These are phyloP conservation scores for Aspidapion aeneum DNA, from an alignment of 2,888 invertebrate species.

Conservation along the genomic window DNA sequence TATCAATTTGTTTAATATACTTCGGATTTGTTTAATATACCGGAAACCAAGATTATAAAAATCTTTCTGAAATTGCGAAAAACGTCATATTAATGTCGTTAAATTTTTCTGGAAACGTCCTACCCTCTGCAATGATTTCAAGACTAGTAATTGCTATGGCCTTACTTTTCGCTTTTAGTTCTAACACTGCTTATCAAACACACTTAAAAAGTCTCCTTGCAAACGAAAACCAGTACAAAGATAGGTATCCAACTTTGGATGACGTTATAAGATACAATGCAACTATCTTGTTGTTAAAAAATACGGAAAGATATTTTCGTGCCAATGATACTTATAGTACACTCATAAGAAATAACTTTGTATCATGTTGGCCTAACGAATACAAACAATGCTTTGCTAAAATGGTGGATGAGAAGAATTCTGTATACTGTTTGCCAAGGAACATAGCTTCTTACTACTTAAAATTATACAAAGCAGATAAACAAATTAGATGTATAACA, in stretches of 20 bases:
- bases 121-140: background rate
- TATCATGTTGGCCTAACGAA: background rate
- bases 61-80: background rate
- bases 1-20: background rate
- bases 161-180: background rate
- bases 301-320: background rate
- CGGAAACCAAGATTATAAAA: constrained; percentile 8
- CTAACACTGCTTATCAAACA: background rate
- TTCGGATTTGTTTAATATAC: background rate
- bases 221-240: background rate
- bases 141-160: background rate
- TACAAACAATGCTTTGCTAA: background rate
- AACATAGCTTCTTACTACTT: background rate
- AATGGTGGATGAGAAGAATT: background rate
- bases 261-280: constrained; percentile 6
- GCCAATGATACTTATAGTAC: background rate
- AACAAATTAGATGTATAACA: no score
- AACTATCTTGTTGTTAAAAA: background rate
- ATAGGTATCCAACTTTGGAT: background rate
- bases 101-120: background rate
- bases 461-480: background rate
- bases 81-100: background rate
- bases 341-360: background rate
- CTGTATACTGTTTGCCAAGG: background rate
- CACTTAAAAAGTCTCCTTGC: background rate